Base-by-base conservation (phyloP, 2,888 invertebrate genomes). In the Leptinotarsa rubiginosa region DNA sequence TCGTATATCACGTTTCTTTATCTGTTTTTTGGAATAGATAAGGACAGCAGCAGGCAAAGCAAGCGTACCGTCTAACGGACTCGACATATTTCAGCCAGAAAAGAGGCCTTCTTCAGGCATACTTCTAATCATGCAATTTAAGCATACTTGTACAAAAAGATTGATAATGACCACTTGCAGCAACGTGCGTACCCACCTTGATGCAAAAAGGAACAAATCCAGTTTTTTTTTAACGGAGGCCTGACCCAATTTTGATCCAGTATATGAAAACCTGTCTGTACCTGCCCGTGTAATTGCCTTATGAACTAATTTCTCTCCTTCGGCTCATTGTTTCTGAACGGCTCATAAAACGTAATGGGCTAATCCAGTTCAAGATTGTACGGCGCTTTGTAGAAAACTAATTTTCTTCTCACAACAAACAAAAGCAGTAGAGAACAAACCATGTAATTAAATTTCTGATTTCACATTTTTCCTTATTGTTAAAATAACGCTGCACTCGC, bases 331-430 rank as follows among this genome's bases (percentile, higher is more conserved):
- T 56, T 15, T 13, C 56, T 22, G 22, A 12, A 56, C 22, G 56
- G 56, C 56, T 56, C 56, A 56, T 56, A 22, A 56, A 56, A 56
- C 15, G 56, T 56, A 56, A 56, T 56, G 56, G 20, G 13, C 56
- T 56, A 20, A 56, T 56, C 56, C 20, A 56, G 56, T 20, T 18
- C 20, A 20, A 56, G 56, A 56, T 56, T 20, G 52, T 7, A 52
- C 18, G 13, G 52, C 18, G 25, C 22, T 22, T 20, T 22, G 56
- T 20, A 56, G 22, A 25, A 25, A 56, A 56, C 15, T 4, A 56
- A 56, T 56, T 56, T 56, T 22, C 56, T 56, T 56, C 22, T 56
- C 56, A 20, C 56, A 56, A 56, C 22, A 56, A 56, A 56, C 16
- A 50, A 16, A 15, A 56, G 56, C 22, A 56, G 56, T 15, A 25